phyloP scores from a whole-genome alignment of 2,888 invertebrate genomes.

The Sphaerophoria taeniata region DNA sequence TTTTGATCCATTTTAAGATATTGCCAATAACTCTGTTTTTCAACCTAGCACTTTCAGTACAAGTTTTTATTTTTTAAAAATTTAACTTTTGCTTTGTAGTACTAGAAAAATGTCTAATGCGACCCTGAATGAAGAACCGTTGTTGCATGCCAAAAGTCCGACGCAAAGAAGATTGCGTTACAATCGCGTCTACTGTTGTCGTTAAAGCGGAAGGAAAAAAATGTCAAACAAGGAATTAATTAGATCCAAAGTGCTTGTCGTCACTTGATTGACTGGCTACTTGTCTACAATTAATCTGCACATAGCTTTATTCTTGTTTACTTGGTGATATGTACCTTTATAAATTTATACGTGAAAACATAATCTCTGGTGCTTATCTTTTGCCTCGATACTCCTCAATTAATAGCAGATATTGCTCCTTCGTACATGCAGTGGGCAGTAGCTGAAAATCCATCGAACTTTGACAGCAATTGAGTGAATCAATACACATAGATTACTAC shows the following conservation, averaged over 20 bases:
- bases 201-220: constrained; percentile 63
- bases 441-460: constrained; percentile 23
- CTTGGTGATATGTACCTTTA: too few relatives aligned
- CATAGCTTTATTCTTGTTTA: background rate
- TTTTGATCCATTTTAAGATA: too few relatives aligned
- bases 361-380: constrained; percentile 24
- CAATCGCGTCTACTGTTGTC: background rate
- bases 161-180: constrained; percentile 5
- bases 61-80: too few relatives aligned
- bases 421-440: constrained; percentile 1
- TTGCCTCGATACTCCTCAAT: constrained; percentile 19
- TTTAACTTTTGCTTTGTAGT: too few relatives aligned
- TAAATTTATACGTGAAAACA: background rate
- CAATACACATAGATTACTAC: constrained; percentile 49
- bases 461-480: constrained; percentile 66
- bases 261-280: constrained; percentile 65
- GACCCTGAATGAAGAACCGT: background rate
- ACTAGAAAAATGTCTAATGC: background rate
- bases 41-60: too few relatives aligned
- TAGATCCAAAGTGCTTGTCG: constrained; percentile 66
- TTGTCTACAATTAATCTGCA: constrained; percentile 8
- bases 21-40: too few relatives aligned
- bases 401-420: background rate
- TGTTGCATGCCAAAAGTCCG: background rate
- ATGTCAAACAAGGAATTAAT: constrained; percentile 67